Evolutionary conservation across 2,888 invertebrate species (phyloP), one percentile per base, ranked within the genome.

Genomic region (Periphyllus acericola): DNA sequence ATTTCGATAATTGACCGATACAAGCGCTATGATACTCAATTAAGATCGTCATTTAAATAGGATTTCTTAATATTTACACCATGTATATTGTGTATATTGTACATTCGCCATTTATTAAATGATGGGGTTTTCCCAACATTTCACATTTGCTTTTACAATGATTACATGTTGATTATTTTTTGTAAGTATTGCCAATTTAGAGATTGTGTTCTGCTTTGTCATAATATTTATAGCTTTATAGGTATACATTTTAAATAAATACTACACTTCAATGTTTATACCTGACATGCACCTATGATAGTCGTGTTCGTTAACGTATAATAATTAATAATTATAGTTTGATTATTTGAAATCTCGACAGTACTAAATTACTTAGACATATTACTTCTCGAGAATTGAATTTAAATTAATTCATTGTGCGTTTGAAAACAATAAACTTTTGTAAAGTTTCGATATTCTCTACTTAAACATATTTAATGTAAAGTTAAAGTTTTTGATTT

Each of bases 21-120:
- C n/a, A n/a, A n/a, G n/a, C n/a, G 32, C 19, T 14, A 46, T 21
- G 71, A 71, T 60, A 68, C 46, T 82, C 32, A 32, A 74, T 74
- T 83, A 83, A 36, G 29, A 74, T 32, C 19, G 52, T n/a, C 72
- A 36, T 32, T 72, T 72, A 25, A 29, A n/a, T 36, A 55, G 55
- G 55, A 29, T 83, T 83, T 21, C 36, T 74, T 36, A 74, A 83
- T n/a, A 52, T n/a, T 34, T 72, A 14, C 34, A 74, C 55, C 52
- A n/a, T 74, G 34, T 52, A 46, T 8, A 40, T 40, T 40, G 40
- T 74, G 34, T 52, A 46, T 8, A 40, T 40, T 40, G 40, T 40
- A 40, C 9, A 40, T 40, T 40, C 40, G 9, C 9, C 1, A 40
- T 40, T 40, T 40, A 40, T 71, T 46, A 82, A 71, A 74, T 11